Conservation (phyloP, 2,797 vertebrate species). For the Hyperoplus lanceolatus region DNA sequence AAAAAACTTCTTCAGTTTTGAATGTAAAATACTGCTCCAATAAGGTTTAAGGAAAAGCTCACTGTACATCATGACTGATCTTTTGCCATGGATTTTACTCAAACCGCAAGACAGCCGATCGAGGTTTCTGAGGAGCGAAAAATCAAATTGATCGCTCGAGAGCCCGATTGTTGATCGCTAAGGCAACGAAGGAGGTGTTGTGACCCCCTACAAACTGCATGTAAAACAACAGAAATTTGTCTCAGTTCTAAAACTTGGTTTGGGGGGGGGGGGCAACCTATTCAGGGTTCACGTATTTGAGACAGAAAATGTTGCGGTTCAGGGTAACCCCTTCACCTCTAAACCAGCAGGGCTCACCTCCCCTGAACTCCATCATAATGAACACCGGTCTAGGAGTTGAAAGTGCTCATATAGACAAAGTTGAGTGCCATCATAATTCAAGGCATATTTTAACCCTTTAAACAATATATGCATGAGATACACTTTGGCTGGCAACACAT, state of each 20-base stretch:
- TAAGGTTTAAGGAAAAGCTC: background rate
- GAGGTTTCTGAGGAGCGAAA: background rate
- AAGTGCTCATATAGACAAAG: background rate
- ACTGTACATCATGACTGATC: background rate
- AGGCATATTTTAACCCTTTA: background rate
- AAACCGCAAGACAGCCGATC: background rate
- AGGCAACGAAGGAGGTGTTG: background rate
- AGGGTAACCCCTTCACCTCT: background rate
- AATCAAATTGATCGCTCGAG: background rate
- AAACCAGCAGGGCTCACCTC: background rate
- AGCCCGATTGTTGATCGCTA: background rate
- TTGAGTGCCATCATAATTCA: background rate
- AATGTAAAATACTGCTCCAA: background rate
- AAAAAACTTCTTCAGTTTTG: background rate
- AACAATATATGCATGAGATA: background rate
- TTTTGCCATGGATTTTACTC: background rate
- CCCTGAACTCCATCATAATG: background rate
- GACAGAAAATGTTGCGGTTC: background rate
- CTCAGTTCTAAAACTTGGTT: background rate
- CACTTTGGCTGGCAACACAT: conserved; percentile 6
- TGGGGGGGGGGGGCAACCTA: background rate
- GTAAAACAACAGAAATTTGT: background rate
- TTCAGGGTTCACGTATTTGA: background rate
- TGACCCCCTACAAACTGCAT: background rate
- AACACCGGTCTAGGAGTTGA: background rate